phyloP scores from a whole-genome alignment of 1,140 invertebrate species.

The Camponotus pennsylvanicus region DNA sequence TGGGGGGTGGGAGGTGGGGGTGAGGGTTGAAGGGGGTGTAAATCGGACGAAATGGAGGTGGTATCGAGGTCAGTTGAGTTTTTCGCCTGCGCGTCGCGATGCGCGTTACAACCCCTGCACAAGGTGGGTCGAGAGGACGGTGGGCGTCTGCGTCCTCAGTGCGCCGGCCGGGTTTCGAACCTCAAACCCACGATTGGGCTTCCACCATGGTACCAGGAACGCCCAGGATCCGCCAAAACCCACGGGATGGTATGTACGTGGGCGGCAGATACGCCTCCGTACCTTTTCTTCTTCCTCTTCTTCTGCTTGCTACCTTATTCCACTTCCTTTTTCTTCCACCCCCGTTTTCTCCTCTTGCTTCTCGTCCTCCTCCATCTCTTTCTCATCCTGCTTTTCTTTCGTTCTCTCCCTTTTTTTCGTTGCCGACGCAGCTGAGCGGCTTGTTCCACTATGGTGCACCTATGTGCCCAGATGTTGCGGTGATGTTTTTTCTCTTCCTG shows the following conservation, averaged over 20 bases:
- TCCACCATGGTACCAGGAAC: conserved; percentile 82
- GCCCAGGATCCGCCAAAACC: conserved; percentile 83
- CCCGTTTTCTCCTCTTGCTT: conserved; percentile 25
- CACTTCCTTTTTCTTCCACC: conserved; percentile 65
- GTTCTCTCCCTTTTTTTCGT: conserved; percentile 59
- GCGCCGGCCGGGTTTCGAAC: conserved; percentile 83
- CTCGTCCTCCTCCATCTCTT: conserved; percentile 2
- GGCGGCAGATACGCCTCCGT: conserved; percentile 84
- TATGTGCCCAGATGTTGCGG: conserved; percentile 64
- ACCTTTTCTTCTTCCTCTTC: conserved; percentile 71
- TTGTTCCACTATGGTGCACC: conserved; percentile 56
- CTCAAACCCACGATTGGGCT: conserved; percentile 84
- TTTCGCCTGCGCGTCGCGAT: conserved; percentile 84
- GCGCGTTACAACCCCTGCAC: conserved; percentile 80
- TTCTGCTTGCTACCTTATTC: conserved; percentile 71
- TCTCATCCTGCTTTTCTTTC: conserved; percentile 55
- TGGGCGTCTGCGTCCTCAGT: conserved; percentile 84
- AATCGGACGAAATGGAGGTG: conserved; percentile 73
- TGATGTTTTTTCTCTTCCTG: conserved; percentile 49
- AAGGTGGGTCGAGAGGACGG: conserved; percentile 78
- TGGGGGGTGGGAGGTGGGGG: conserved; percentile 4
- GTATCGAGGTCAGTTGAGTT: conserved; percentile 85
- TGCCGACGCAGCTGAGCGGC: conserved; percentile 55
- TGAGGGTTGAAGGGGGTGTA: conserved; percentile 43
- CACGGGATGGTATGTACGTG: conserved; percentile 80